Conservation (phyloP, 2,888 invertebrate genomes). For the Nomada lathburiana region DNA sequence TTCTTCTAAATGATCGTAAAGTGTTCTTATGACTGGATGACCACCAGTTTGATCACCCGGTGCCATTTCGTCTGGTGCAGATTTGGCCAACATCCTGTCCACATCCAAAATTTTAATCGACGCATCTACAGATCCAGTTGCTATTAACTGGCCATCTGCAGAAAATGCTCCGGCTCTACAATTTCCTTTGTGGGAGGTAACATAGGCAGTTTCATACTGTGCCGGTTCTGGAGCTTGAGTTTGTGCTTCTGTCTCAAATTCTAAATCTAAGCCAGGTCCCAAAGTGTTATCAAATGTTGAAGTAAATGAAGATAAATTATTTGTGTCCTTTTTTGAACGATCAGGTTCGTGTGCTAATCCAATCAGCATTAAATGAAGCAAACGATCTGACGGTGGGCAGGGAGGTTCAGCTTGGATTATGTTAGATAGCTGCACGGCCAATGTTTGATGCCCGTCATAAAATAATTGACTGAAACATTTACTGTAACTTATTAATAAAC, state of each 20-base stretch:
- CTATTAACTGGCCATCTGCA: slow-evolving; percentile 96
- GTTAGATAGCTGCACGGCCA: slow-evolving; percentile 94
- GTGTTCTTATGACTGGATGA: slow-evolving; percentile 98
- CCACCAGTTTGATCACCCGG: slow-evolving; percentile 95
- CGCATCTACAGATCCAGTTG: slow-evolving; percentile 99
- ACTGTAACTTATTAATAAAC: not conserved
- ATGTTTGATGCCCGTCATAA: slow-evolving; percentile 98
- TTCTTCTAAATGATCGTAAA: slow-evolving; percentile 99
- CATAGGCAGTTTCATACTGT: slow-evolving; percentile 99
- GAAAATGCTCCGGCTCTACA: slow-evolving; percentile 99
- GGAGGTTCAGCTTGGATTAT: slow-evolving; percentile 96
- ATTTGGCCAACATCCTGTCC: slow-evolving; percentile 99
- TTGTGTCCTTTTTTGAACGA: slow-evolving; percentile 86
- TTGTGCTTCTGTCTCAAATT: slow-evolving; percentile 98
- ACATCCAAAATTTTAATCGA: slow-evolving; percentile 99
- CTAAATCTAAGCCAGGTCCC: slow-evolving; percentile 94
- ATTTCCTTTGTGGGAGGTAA: slow-evolving; percentile 98
- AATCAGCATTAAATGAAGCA: slow-evolving; percentile 93
- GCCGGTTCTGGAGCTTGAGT: slow-evolving; percentile 98
- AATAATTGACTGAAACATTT: slow-evolving; percentile 93
- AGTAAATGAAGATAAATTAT: slow-evolving; percentile 86
- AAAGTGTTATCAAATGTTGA: slow-evolving; percentile 87
- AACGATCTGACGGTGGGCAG: slow-evolving; percentile 97
- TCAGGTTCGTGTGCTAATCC: slow-evolving; percentile 95
- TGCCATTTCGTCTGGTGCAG: slow-evolving; percentile 95